Evolutionary conservation across 2,797 vertebrate species (phyloP), one percentile per base, ranked within the genome.

Genomic region (Pangasius sanitwongsei): DNA sequence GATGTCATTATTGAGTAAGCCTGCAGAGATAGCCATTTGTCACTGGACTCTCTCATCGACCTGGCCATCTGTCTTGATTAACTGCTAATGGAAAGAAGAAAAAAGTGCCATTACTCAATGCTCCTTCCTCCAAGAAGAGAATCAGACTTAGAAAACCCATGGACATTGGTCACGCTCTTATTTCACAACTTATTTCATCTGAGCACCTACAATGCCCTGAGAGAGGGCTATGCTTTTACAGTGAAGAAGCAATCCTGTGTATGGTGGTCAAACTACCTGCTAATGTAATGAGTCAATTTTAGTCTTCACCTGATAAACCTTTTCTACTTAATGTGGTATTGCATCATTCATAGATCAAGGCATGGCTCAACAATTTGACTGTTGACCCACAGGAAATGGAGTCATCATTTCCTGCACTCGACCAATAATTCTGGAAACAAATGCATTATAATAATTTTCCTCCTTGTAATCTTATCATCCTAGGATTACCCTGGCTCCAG

Each of bases 11-110:
- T 41, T 83, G 59, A 65, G 41, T 83, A 63, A 65, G 25, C 15
- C 44, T 83, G 82, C 37, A 65, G 41, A 48, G 77, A 31, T 80
- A 55, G 82, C 57, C 23, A 83, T 83, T 65, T 48, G 25, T 65
- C 82, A 48, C 82, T 65, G 37, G 34, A 61, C 9, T 63, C 81
- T 83, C 57, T 63, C 18, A 41, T 83, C 2, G 12, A 44, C 34
- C 34, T 63, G 20, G 57, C 13, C 20, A 83, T 83, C 65, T 44
- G 59, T 65, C 81, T 83, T 23, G 23, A 83, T 83, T 83, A 41
- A 63, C 11, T 65, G 37, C 65, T 65, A 65, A 44, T 65, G 23
- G 59, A 61, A 59, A 44, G 59, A 44, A 83, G 2, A 37, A 37
- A 34, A 63, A 65, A 65, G 41, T n/a, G 41, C 41, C 37, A 83